Base-by-base conservation (phyloP, 2,113 vertebrate species). In the Psilopogon haemacephalus region DNA sequence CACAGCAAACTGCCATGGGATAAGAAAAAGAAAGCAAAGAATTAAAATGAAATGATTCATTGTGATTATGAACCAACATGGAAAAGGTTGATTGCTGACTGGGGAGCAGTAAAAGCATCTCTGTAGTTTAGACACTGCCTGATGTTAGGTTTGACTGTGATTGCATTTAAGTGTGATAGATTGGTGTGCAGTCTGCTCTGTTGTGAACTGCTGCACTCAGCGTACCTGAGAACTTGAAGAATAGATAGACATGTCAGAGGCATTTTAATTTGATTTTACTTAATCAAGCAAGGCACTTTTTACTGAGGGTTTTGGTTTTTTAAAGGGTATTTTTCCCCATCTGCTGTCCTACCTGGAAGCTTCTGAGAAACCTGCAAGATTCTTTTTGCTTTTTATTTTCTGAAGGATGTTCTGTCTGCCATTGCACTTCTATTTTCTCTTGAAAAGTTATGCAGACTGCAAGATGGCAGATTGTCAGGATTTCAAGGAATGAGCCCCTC, bases 31-130 rank as follows among this genome's bases (percentile, higher is more conserved):
- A 96, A 97, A 98, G 97, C 89, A 97, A 94, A 94, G 88, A 81
- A 94, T 96, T 96, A 90, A 93, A 92, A 94, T 93, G 72, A 87
- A 95, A 90, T 74, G 27, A 73, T 96, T 89, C 71, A 21, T 89
- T 87, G 88, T 94, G 90, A 92, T 97, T 97, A 96, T 95, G 93
- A 97, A 87, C 80, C 91, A 95, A 95, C 40, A 86, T 83, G 82
- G 85, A 50, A 96, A 97, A 97, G 95, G 94, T 94, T 97, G 96
- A 98, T 97, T 95, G 95, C 95, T 97, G 94, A 59, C 91, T 84
- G 90, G 97, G 94, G 95, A 97, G 55, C 89, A 94, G 88, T 97
- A 96, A 98, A 92, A 83, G 84, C 63, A 68, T 94, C 85, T 93
- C n/a, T 1, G 60, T 82, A 77, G 93, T 89, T 90, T 62, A 56